These are phyloP conservation scores for Epinephelus moara DNA, from an alignment of 2,113 vertebrate genomes.

Conservation along the genomic window DNA sequence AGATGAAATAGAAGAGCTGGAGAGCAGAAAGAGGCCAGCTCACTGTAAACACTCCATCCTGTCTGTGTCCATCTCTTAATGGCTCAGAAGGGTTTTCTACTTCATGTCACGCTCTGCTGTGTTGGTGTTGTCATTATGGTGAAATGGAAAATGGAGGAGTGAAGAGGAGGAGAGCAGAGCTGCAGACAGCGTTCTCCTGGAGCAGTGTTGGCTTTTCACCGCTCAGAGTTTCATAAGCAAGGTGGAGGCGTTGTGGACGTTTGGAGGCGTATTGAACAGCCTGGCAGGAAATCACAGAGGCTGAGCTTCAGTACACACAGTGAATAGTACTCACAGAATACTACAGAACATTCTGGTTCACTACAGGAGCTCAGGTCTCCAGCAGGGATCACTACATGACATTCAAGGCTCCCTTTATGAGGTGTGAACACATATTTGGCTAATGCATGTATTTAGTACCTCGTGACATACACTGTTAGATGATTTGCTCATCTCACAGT, in stretches of 20 bases:
- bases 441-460: constrained; percentile 3
- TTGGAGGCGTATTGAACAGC: constrained; percentile 25
- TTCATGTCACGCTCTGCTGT: constrained; percentile 26
- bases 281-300: constrained; percentile 48
- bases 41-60: constrained; percentile 49
- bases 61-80: constrained; percentile 46
- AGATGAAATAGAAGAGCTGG: constrained; percentile 22
- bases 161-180: constrained; percentile 9
- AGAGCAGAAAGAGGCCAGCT: constrained; percentile 36
- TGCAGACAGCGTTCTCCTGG: constrained; percentile 10
- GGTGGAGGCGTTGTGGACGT: constrained; percentile 39
- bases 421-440: neutral
- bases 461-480: neutral
- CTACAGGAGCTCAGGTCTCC: constrained; percentile 25
- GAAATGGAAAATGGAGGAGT: constrained; percentile 38
- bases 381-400: constrained; percentile 3
- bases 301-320: neutral
- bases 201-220: neutral
- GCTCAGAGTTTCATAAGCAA: constrained; percentile 15
- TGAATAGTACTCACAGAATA: neutral
- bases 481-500: too few relatives aligned
- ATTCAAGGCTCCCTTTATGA: neutral
- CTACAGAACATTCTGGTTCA: constrained; percentile 8
- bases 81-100: constrained; percentile 55
- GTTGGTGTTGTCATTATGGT: constrained; percentile 30